Percentiles rank a stretch among this genome's conserved stretches.
phyloP scores from a whole-genome alignment of 2,888 invertebrate genomes.

The Hydrotaea diabolus region DNA sequence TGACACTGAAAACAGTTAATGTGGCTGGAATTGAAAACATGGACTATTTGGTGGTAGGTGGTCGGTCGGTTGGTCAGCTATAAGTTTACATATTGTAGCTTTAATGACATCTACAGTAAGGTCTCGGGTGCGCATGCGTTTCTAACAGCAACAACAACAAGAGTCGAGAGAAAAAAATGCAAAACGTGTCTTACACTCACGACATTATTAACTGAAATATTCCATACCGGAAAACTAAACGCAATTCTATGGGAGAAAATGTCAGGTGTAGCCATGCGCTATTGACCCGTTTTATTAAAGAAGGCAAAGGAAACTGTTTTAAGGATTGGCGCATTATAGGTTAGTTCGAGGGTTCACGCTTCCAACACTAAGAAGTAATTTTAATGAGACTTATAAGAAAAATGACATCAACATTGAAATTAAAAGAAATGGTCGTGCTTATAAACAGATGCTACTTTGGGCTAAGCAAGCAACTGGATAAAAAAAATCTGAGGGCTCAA shows the following conservation, averaged over 20 bases:
- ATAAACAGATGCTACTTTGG: too few species aligned
- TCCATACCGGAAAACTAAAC: conserved; percentile 6
- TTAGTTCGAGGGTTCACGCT: too few species aligned
- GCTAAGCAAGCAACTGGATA: too few species aligned
- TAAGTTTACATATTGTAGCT: conserved; percentile 33
- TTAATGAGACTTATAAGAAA: too few species aligned
- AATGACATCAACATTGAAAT: too few species aligned
- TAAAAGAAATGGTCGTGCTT: too few species aligned
- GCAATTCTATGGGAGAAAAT: background rate
- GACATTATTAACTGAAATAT: conserved; percentile 74
- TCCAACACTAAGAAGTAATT: too few species aligned
- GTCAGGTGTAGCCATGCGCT: background rate
- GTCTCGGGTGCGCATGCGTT: background rate
- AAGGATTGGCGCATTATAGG: too few species aligned
- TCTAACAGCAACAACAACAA: background rate
- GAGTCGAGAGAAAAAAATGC: background rate
- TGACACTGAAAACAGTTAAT: conserved; percentile 17
- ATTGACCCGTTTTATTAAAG: background rate
- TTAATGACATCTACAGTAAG: background rate
- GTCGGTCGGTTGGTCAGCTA: conserved; percentile 53
- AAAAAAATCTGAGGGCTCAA: too few species aligned
- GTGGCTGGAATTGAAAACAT: background rate
- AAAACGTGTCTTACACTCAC: conserved; percentile 76
- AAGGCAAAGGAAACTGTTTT: too few species aligned
- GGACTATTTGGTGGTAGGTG: conserved; percentile 60